Percentiles rank a stretch among this genome's conserved stretches.
These are phyloP conservation scores for Drosophila leontia DNA, from an alignment of 1,140 invertebrate species.

Conservation along the genomic window DNA sequence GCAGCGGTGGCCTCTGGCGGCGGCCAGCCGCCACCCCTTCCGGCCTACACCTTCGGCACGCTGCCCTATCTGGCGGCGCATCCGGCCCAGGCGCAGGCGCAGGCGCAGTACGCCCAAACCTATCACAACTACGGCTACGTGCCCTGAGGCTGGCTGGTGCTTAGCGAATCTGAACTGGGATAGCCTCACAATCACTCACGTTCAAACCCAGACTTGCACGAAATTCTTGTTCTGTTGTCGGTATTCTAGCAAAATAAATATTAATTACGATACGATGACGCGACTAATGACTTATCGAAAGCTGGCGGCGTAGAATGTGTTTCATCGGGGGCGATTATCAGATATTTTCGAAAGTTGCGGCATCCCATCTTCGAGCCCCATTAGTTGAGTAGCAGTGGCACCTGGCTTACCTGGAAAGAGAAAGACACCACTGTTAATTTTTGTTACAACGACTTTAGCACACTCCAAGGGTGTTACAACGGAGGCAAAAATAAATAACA, in stretches of 20 bases:
- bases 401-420: conserved; percentile 47
- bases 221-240: conserved; percentile 55
- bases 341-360: conserved; percentile 27
- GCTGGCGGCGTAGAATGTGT: conserved; percentile 46
- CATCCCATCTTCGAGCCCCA: conserved; percentile 5
- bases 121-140: conserved; percentile 83
- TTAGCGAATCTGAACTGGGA: conserved; percentile 12
- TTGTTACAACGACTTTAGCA: conserved; percentile 14
- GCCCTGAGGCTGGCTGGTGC: conserved; percentile 52
- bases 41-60: conserved; percentile 79
- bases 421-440: conserved; percentile 9
- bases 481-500: not conserved
- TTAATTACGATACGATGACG: conserved; percentile 24
- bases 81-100: conserved; percentile 62
- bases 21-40: conserved; percentile 52
- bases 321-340: not conserved
- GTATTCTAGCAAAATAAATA: conserved; percentile 63
- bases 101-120: conserved; percentile 72
- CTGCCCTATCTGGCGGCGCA: conserved; percentile 75
- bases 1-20: conserved; percentile 10
- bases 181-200: conserved; percentile 6
- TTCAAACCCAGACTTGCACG: conserved; percentile 19
- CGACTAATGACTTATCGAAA: conserved; percentile 27
- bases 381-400: not conserved
- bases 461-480: conserved; percentile 36